These are phyloP conservation scores for Leptinotarsa peninsularis DNA, from an alignment of 2,888 invertebrate species.

Conservation along the genomic window DNA sequence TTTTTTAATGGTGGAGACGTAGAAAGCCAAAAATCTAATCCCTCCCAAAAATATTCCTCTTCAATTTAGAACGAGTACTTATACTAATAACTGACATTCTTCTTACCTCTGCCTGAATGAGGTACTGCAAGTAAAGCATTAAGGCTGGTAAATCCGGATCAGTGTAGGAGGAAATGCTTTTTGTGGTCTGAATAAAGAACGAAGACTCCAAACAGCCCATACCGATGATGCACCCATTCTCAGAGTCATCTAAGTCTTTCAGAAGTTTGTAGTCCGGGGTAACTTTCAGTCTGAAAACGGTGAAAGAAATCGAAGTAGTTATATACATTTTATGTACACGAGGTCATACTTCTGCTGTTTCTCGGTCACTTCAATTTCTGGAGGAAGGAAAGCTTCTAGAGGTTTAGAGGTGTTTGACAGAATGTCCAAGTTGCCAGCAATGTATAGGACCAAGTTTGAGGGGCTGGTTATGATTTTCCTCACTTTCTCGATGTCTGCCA, in stretches of 20 bases:
- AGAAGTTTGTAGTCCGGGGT: constrained; percentile 67
- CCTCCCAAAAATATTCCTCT: no score
- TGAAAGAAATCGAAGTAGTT: constrained; percentile 2
- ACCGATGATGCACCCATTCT: constrained; percentile 77
- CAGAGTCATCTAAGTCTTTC: constrained; percentile 59
- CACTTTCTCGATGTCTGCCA: constrained; percentile 71
- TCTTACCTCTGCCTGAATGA: constrained; percentile 83
- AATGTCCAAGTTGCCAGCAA: constrained; percentile 78
- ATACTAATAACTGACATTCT: background rate
- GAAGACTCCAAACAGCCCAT: constrained; percentile 86
- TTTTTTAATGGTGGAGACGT: no score
- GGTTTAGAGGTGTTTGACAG: constrained; percentile 68
- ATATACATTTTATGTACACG: background rate
- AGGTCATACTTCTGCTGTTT: constrained; percentile 42
- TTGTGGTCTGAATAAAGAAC: constrained; percentile 76
- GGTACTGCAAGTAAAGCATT: constrained; percentile 84
- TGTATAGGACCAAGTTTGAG: constrained; percentile 76
- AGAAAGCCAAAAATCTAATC: no score
- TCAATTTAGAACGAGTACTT: no score
- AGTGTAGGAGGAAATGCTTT: constrained; percentile 74
- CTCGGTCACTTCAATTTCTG: constrained; percentile 32
- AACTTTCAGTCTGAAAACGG: constrained; percentile 60
- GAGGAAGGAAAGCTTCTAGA: constrained; percentile 52
- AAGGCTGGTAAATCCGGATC: constrained; percentile 79
- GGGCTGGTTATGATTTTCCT: constrained; percentile 72